Evolutionary conservation across 2,113 vertebrate genomes (phyloP).

Genomic region (Neotragus pygmaeus): DNA sequence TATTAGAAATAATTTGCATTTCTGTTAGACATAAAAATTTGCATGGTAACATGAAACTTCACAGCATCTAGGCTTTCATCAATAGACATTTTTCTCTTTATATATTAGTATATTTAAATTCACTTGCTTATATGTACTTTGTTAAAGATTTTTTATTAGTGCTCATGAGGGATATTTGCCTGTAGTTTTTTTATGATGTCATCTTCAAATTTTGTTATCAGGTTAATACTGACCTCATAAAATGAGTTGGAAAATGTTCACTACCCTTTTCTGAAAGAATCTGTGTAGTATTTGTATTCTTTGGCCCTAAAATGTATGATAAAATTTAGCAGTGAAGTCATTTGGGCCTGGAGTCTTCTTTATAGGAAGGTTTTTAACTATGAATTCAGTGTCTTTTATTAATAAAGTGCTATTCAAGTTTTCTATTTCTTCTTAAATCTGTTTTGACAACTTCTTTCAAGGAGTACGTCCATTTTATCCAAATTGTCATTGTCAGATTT

Average conservation of each 20-base stretch:
- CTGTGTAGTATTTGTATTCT: neutral
- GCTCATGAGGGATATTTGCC: neutral
- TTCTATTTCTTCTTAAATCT: neutral
- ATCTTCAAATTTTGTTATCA: neutral
- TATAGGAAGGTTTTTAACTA: neutral
- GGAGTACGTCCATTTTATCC: neutral
- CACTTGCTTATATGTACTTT: neutral
- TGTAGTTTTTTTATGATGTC: neutral
- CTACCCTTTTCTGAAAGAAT: neutral
- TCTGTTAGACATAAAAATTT: constrained; percentile 16
- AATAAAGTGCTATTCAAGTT: neutral
- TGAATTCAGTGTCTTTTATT: neutral
- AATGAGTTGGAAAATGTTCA: neutral
- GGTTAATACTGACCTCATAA: neutral
- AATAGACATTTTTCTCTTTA: neutral
- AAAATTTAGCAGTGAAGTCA: neutral
- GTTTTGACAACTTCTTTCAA: neutral
- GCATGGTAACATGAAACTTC: neutral
- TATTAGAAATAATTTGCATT: neutral
- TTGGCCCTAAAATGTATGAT: neutral
- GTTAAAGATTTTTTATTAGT: neutral
- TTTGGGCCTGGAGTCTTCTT: neutral
- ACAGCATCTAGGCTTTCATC: neutral
- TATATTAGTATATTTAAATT: neutral
- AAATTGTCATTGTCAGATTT: neutral